Conservation (phyloP, 2,113 vertebrate species). For the Sula dactylatra region DNA sequence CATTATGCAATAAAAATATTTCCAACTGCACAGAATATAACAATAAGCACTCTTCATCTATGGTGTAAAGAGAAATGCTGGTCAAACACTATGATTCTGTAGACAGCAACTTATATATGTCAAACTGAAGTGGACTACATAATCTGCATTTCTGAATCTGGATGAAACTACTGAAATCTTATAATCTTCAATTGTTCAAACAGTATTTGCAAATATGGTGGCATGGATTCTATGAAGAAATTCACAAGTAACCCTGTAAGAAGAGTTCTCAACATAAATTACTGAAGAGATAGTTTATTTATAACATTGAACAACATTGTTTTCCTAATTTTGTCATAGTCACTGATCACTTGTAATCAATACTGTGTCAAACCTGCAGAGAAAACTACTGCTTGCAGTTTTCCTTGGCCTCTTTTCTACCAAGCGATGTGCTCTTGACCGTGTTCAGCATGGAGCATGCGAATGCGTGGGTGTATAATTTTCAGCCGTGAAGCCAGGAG, state of each 20-base stretch:
- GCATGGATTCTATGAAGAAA: background rate
- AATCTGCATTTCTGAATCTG: background rate
- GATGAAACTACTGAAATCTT: background rate
- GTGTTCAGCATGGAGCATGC: background rate
- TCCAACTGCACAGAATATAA: background rate
- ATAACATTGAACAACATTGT: background rate
- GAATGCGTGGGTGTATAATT: background rate
- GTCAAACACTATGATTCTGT: background rate
- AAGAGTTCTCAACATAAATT: background rate
- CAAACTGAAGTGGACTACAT: background rate
- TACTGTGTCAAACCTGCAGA: background rate
- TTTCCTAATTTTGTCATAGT: background rate
- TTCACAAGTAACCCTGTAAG: fast-evolving
- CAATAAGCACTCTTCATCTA: background rate
- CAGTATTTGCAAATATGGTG: background rate
- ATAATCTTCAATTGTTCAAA: background rate
- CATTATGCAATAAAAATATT: background rate
- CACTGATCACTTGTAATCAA: background rate
- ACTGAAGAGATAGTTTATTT: background rate
- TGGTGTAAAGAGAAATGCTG: background rate
- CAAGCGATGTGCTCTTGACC: fast-evolving
- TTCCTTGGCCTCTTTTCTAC: background rate
- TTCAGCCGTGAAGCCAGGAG: background rate
- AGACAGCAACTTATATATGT: background rate
- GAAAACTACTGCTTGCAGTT: background rate